phyloP scores from a whole-genome alignment of 1,140 invertebrate genomes.

The Listronotus oregonensis region DNA sequence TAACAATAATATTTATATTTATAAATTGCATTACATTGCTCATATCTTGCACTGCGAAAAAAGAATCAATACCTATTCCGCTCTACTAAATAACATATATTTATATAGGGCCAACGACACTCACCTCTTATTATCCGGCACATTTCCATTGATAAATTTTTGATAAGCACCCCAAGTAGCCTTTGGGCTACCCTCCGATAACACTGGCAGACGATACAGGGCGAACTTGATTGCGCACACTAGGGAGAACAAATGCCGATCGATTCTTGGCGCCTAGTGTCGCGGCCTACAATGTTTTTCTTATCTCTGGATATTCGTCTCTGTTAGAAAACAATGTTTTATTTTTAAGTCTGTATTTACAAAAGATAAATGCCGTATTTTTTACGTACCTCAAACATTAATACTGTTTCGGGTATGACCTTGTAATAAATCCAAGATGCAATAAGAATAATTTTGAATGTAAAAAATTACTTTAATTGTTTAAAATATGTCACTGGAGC shows the following conservation, averaged over 20 bases:
- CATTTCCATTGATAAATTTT: conserved; percentile 10
- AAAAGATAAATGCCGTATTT: conserved; percentile 2
- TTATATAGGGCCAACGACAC: conserved; percentile 1
- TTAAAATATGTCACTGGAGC: too few relatives aligned
- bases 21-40: too few relatives aligned
- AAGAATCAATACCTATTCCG: too few relatives aligned
- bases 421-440: background rate
- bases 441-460: too few relatives aligned
- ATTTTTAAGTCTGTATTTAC: conserved; percentile 6
- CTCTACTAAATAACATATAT: too few relatives aligned
- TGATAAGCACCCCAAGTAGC: background rate
- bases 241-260: conserved; percentile 9
- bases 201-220: conserved; percentile 5
- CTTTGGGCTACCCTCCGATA: conserved; percentile 9
- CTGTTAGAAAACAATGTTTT: conserved; percentile 8
- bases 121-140: conserved; percentile 10
- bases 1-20: too few relatives aligned
- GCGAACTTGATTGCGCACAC: conserved; percentile 12
- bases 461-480: too few relatives aligned
- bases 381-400: background rate
- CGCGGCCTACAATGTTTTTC: conserved; percentile 10
- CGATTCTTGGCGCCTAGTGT: conserved; percentile 13
- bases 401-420: background rate
- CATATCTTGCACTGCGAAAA: too few relatives aligned
- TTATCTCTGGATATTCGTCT: conserved; percentile 16